Base-by-base conservation (phyloP, 2,888 invertebrate genomes). In the Dendrolimus pini region DNA sequence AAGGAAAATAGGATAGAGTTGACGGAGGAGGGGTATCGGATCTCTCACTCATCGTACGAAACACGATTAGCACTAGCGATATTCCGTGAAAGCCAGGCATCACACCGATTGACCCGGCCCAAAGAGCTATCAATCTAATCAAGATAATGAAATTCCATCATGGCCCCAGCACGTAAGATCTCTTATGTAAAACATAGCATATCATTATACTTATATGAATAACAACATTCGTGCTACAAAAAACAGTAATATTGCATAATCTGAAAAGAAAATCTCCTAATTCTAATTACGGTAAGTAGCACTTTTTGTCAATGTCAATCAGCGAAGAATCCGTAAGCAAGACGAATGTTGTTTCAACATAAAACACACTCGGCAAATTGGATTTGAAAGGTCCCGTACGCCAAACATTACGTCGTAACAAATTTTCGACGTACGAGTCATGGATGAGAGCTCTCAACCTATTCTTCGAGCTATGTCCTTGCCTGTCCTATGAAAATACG, bases 401-500 rank as follows among this genome's bases (percentile, higher is more conserved):
- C 63, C 59, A 65, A 70, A 70, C 65, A 69, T 59, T 64, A 61
- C 64, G 63, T 61, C 62, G 65, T 63, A 68, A 70, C 65, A 63
- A 65, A 65, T 68, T 65, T 68, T 63, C 63, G 62, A 59, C 64
- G 66, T 65, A 65, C 60, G 66, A 65, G 61, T 63, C 56, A 62
- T 59, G 62, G 65, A 61, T 59, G 63, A 71, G 64, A 68, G 62
- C 59, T 56, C 63, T 68, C 59, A 60, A 62, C 60, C 57, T 62
- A 65, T 70, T 62, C 62, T 65, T 61, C 60, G 62, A 65, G 63
- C 58, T 61, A 58, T 63, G 58, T 65, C 63, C 63, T 64, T 61
- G 61, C 55, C 62, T 65, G 61, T 66, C 60, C 63, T 68, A 59
- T 56, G 54, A 71, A 68, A 70, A 69, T 65, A 67, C 59, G 56